Evolutionary conservation across 1,140 invertebrate genomes (phyloP), one percentile per base, ranked within the genome.

Genomic region (Anastatus disparis): DNA sequence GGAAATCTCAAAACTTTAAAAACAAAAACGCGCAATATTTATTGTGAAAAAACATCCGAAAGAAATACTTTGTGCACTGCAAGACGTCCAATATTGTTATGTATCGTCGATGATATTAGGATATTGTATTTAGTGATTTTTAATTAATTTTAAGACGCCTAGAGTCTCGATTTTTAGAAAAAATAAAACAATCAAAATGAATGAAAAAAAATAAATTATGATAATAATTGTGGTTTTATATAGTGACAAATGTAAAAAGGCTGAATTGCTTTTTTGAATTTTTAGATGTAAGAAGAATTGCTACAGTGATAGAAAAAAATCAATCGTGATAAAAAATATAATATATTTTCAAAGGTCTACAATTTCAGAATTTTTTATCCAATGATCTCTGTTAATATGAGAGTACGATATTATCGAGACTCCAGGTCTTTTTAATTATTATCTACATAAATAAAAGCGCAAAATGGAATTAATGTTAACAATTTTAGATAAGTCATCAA

Each of bases 51-150:
- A 24, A 26, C 1, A 9, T 48, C 26, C 10, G 15, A 61, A 61
- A 53, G 44, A 61, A 63, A 63, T 62, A 44, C 35, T 70, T 71
- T 58, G 17, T 15, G 13, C 12, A 50, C 20, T 63, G 10, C 10
- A 26, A 64, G 3, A 70, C 50, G 68, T 70, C 53, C 53, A 70
- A 29, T 52, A 53, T 56, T 64, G 50, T 64, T 56, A 64, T 56
- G 9, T 29, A 58, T 20, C 44, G 17, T 64, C 15, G 20, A 48
- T 40, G 26, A 48, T 48, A 55, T 46, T 22, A 15, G 4, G 50
- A 70, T 3, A 44, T n/a, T n/a, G 44, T 52, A 62, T 55, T 31
- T 17, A 13, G 10, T 58, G 6, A 62, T 40, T 56, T 64, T 48
- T 42, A 55, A 53, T 52, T 55, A 52, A 27, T 56, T 53, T 6